phyloP scores from a whole-genome alignment of 2,888 invertebrate species.

The Petrolisthes cinctipes region DNA sequence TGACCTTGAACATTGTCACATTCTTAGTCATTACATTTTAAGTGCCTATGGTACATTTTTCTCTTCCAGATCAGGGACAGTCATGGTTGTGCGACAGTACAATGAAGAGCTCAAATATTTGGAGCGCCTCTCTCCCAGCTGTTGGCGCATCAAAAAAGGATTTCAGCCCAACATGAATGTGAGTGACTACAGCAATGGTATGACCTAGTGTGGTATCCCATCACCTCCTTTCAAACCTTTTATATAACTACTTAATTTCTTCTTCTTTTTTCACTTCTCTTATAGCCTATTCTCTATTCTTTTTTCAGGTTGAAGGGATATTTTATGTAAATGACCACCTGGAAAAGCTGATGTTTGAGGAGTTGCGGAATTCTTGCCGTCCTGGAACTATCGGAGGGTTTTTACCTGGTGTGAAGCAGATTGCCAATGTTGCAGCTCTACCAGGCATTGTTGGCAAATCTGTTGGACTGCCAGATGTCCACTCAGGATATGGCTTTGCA shows the following conservation, averaged over 20 bases:
- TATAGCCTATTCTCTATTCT: not conserved
- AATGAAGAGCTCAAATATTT: conserved; percentile 93
- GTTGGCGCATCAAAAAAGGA: conserved; percentile 96
- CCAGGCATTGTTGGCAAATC: conserved; percentile 83
- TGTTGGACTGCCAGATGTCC: conserved; percentile 95
- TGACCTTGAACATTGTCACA: no score
- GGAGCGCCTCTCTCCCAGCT: conserved; percentile 85
- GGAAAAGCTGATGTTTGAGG: conserved; percentile 97
- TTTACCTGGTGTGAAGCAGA: conserved; percentile 97
- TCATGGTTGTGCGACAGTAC: conserved; percentile 90
- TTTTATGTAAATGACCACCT: conserved; percentile 95
- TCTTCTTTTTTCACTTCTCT: not conserved
- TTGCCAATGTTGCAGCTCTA: conserved; percentile 97
- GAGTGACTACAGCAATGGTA: not conserved
- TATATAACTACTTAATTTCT: not conserved
- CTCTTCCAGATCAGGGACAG: not conserved
- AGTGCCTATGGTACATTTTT: not conserved
- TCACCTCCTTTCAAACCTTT: no score
- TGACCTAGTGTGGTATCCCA: not conserved
- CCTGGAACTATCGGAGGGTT: conserved; percentile 95
- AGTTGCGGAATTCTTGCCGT: conserved; percentile 88
- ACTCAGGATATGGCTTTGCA: conserved; percentile 99
- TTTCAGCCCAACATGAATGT: conserved; percentile 98
- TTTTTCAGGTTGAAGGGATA: conserved; percentile 77
- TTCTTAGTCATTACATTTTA: not conserved